Evolutionary conservation across 2,797 vertebrate genomes (phyloP), one percentile per base, ranked within the genome.

Genomic region (Sciurus vulgaris): DNA sequence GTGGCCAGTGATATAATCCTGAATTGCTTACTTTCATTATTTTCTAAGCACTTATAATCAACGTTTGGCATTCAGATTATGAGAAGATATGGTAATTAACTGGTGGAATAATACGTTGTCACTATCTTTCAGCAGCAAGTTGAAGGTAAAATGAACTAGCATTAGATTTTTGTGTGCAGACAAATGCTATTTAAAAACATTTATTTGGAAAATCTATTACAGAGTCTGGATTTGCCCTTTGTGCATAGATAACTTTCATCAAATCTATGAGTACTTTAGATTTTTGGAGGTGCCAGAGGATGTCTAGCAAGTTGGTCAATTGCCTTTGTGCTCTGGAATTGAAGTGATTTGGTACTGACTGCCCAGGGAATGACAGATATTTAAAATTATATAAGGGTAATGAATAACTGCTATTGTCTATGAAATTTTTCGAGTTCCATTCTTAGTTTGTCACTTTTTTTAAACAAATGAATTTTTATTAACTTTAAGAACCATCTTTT

Each of bases 171-270:
- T 47, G 44, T 47, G 28, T 96, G 67, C 22, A 93, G 70, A 94
- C 24, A 54, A 96, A 95, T 97, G 33, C 67, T 97, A 24, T 86
- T 92, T 89, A 65, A 93, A 86, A 86, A 17, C 89, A 94, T 83
- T 30, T 7, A 2, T 97, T 97, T 89, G 15, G 70, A 72, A 76
- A 96, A 51, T 41, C 4, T 91, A 0, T 89, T 93, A 49, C 49
- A 82, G 67, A 93, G 54, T 70, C 22, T 92, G 56, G 30, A 72
- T 79, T 94, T 97, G 11, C 5, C 56, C 63, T 63, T 86, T 88
- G 59, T 91, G n/a, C n/a, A 38, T 30, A 83, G 63, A 56, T 0
- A 91, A 33, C 28, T 51, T 96, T 95, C 65, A 44, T 59, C 7
- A 30, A 51, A 61, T 22, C 30, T 83, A n/a, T 13, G 54, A 78